These are phyloP conservation scores for Avahi laniger DNA, from an alignment of 2,797 vertebrate species.

Conservation along the genomic window DNA sequence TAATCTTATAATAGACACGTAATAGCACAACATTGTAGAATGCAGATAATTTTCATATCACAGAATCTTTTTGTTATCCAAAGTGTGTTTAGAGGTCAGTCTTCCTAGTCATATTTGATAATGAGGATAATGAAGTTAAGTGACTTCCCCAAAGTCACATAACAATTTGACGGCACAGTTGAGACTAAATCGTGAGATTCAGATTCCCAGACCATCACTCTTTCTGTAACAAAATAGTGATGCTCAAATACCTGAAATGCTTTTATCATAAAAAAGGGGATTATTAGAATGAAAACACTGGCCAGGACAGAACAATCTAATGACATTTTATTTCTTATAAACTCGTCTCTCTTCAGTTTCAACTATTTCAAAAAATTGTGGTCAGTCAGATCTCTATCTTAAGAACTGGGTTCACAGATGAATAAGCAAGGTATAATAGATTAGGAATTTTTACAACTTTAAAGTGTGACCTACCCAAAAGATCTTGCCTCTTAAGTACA, in stretches of 20 bases:
- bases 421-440: background rate
- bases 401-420: constrained; percentile 12
- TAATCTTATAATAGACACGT: background rate
- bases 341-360: background rate
- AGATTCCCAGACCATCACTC: background rate
- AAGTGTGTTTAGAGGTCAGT: background rate
- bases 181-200: background rate
- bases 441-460: background rate
- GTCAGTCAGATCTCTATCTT: background rate
- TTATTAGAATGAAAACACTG: background rate
- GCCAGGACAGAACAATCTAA: background rate
- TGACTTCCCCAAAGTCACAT: background rate
- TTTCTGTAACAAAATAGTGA: background rate
- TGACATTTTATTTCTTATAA: background rate
- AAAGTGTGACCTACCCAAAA: background rate
- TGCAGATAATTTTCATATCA: background rate
- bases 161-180: background rate
- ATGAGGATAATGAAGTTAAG: background rate
- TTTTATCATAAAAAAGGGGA: background rate
- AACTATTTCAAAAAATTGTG: constrained; percentile 38
- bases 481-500: background rate
- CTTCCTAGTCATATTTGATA: background rate
- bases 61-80: background rate
- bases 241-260: background rate
- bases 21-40: background rate